Base-by-base conservation (phyloP, 2,888 invertebrate species). In the Drosophila aldrichi region DNA sequence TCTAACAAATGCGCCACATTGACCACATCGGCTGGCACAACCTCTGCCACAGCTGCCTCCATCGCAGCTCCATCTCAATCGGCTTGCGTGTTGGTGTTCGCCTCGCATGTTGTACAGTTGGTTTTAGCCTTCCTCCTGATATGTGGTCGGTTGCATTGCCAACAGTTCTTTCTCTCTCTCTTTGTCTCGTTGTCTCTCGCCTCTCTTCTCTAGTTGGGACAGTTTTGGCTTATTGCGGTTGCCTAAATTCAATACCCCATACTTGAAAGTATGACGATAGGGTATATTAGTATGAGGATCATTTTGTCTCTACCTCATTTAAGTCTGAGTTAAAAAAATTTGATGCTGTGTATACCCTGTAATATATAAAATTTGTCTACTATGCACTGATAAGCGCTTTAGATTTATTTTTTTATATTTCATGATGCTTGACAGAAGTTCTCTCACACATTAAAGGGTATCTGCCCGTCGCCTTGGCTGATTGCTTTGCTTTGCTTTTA, bases 31-130 rank as follows among this genome's bases (percentile, higher is more conserved):
- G 64, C 40, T 51, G 59, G 43, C 52, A 40, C 43, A 61, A 25
- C 43, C 56, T 62, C 65, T 52, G 56, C 46, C 44, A 34, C 58
- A 36, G 18, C 59, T 22, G 58, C 34, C 55, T 18, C 38, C 38
- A 56, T 43, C 56, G 51, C 18, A 46, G 44, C 32, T 65, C 74
- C 57, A 58, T 58, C 69, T 68, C 51, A 51, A 59, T 51, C 70
- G 52, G 58, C 40, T 79, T 61, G 78, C 78, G 77, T 79, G 77
- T 70, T 79, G 79, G 65, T 66, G 46, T 52, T 52, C 18, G 65
- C 48, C 68, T 80, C 64, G 70, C 66, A 74, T 81, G 83, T 80
- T 84, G 87, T 81, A 83, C 83, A 84, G 84, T 89, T 87, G 73
- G 59, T 70, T 80, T 75, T 71, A 41, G 76, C 70, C 74, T 64